phyloP scores from a whole-genome alignment of 1,140 invertebrate species.

The Leptopilina clavipes region DNA sequence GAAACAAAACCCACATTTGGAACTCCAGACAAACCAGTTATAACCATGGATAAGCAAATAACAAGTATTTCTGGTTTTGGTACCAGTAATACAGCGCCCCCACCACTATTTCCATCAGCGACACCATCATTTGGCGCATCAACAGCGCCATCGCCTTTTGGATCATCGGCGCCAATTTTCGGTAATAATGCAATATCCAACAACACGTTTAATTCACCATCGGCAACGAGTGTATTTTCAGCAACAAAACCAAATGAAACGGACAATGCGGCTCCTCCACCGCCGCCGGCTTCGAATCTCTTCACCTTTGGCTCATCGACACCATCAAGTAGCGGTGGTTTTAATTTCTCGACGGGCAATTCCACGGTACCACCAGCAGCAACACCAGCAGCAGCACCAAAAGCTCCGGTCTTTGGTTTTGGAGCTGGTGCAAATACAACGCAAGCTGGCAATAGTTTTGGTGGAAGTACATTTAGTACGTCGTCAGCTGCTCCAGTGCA shows the following conservation, averaged over 20 bases:
- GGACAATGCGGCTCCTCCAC: background rate
- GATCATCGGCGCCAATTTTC: conserved; percentile 49
- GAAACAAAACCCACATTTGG: conserved; percentile 49
- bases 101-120: conserved; percentile 23
- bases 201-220: conserved; percentile 34
- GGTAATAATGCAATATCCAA: conserved; percentile 43
- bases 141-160: conserved; percentile 36
- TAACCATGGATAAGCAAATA: too few species aligned
- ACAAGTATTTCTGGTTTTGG: conserved; percentile 23
- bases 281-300: conserved; percentile 30
- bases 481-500: conserved; percentile 40
- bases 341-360: conserved; percentile 52
- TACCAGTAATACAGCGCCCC: background rate
- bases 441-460: conserved; percentile 49
- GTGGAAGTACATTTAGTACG: conserved; percentile 44
- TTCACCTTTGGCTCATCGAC: conserved; percentile 58
- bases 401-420: conserved; percentile 54
- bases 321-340: conserved; percentile 45
- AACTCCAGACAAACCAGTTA: conserved; percentile 46
- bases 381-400: conserved; percentile 48
- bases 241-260: conserved; percentile 41
- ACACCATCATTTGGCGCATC: conserved; percentile 52
- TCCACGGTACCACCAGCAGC: conserved; percentile 37
- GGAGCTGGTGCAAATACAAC: conserved; percentile 39
- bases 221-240: conserved; percentile 51